Base-by-base conservation (phyloP, 2,888 invertebrate genomes). In the Polietes domitor region DNA sequence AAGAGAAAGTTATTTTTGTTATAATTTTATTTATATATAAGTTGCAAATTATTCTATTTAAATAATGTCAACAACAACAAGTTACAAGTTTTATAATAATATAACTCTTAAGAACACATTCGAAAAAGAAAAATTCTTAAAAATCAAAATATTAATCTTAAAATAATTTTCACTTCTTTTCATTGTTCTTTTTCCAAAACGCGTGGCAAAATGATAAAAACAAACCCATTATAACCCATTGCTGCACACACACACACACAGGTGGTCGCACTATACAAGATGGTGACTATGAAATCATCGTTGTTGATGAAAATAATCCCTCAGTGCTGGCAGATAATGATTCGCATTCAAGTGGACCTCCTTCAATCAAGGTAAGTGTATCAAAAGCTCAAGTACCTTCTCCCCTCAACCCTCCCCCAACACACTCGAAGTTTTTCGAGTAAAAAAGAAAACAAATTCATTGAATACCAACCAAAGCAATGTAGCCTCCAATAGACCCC, bases 271-370 rank as follows among this genome's bases (percentile, higher is more conserved):
- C 91, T 88, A 93, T 91, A 88, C 96, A 96, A 90, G 97, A 97
- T 90, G 96, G 95, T 82, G 97, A 97, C 90, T 97, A 97, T 91
- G 97, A 97, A 90, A 97, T 97, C 88, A 97, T 97, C 90, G 96
- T 97, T 85, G 96, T 97, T 89, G 97, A 97, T 90, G 97, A 97
- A 91, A 96, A 96, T 91, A 97, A 97, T 93, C 96, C 97, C 0
- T 96, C 96, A 15, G 94, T 95, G 84, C 93, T 97, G 87, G 95
- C 96, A 71, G 97, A 97, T 89, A 94, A 96, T 90, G 96, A 97
- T 89, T 95, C 96, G 19, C 94, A 94, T 86, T 95, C 95, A 19
- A 94, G 94, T 87, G 95, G 95, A 26, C 95, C 95, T 43, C 96
- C 97, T 6, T 97, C 97, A 10, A 96, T 97, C 87, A 97, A 97